Evolutionary conservation across 2,888 invertebrate species (phyloP), one percentile per base, ranked within the genome.

Genomic region (Sinelater perroti): DNA sequence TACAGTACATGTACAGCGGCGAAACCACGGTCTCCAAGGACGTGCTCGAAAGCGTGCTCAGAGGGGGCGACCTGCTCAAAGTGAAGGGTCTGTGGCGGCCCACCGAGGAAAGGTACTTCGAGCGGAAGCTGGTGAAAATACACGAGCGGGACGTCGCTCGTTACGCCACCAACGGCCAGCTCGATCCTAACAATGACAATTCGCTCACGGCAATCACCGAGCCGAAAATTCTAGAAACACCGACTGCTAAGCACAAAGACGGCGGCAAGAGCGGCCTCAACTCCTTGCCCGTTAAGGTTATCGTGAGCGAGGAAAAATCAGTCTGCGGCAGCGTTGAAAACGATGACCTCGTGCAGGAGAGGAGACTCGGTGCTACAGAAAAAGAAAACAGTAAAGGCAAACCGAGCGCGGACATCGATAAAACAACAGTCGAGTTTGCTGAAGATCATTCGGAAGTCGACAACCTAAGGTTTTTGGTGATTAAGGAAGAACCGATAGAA

Each of bases 21-120:
- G 89, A 89, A 79, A 90, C 92, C 18, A 92, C 92, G 33, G 92
- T 93, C 18, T 90, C 91, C 50, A 91, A 92, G 77, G 92, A 91
- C 71, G 90, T 93, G 38, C 76, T 93, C 56, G 91, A 90, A 66
- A 89, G 87, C 61, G 92, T 93, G 1, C 75, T 93, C 18, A 87
- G 88, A 72, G 93, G 92, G 0, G 93, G 93, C 0, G 92, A 93
- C 72, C 85, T 91, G 8, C 78, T 93, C 2, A 89, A 91, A 75
- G 89, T 92, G 44, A 86, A 91, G 40, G 93, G 93, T 0, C 79
- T 93, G 1, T 93, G 91, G 84, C 83, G 91, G 68, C 88, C 86
- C 63, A 82, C 83, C 46, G 85, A 85, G 52, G 85, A 85, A 18
- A 70, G 64, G 26, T 8, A 28, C 7, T 33, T 50, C 8, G 57